phyloP scores from a whole-genome alignment of 1,140 invertebrate genomes.

The Hesperophylax magnus region DNA sequence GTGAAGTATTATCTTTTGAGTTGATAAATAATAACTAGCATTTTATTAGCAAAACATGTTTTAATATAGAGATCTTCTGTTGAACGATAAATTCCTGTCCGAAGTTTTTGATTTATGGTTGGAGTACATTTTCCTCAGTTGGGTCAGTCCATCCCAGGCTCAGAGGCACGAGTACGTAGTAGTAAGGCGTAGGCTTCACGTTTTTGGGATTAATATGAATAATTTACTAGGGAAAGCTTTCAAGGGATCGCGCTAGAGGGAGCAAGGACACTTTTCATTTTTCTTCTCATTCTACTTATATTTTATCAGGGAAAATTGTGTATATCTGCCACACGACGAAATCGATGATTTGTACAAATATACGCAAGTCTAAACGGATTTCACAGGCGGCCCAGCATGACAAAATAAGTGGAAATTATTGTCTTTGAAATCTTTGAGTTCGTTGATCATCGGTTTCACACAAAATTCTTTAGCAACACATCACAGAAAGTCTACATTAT shows the following conservation, averaged over 20 bases:
- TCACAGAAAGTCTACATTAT: too few species aligned
- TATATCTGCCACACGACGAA: background rate
- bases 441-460: too few species aligned
- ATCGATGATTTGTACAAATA: background rate
- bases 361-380: too few species aligned
- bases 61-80: too few species aligned
- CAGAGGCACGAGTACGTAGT: background rate
- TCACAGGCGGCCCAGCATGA: too few species aligned
- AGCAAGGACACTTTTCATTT: slow-evolving; percentile 7
- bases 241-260: slow-evolving; percentile 16
- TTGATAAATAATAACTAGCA: background rate
- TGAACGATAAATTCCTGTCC: background rate
- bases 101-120: background rate
- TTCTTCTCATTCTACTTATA: slow-evolving; percentile 20
- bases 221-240: slow-evolving; percentile 32
- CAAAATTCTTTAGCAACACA: too few species aligned
- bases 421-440: too few species aligned
- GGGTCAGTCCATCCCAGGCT: background rate
- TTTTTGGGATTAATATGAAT: slow-evolving; percentile 37
- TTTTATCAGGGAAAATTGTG: slow-evolving; percentile 17
- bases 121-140: background rate
- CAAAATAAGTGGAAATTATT: too few species aligned
- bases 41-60: background rate
- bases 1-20: too few species aligned
- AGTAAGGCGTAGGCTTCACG: slow-evolving; percentile 7